Base-by-base conservation (phyloP, 2,113 vertebrate genomes). In the Typhlomys cinereus region DNA sequence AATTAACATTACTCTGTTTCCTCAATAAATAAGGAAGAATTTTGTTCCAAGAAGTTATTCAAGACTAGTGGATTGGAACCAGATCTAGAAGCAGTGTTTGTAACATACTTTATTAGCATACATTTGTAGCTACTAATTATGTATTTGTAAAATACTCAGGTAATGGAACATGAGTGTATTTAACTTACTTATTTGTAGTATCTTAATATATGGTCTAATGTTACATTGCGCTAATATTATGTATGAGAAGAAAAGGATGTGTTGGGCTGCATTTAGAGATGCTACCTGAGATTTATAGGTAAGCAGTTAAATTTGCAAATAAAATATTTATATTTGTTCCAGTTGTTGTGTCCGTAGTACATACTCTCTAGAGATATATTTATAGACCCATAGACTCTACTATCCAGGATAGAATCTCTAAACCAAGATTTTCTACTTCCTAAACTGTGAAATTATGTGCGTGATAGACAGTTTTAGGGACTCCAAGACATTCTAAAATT, bases 151-250 rank as follows among this genome's bases (percentile, higher is more conserved):
- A 62, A 82, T 41, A 83, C 1, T 41, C 54, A 31, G 34, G 3
- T 61, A 82, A 92, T 39, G 41, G 85, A 31, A 91, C 82, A 83
- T 70, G 44, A 83, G 25, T 46, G 4, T 3, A 66, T 93, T 44
- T 80, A n/a, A 96, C 79, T 57, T 54, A 93, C 73, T 84, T 96
- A 78, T 57, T 90, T 23, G 62, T 91, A 92, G 61, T 91, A 66
- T 82, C 90, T 96, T 83, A 88, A 87, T 84, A 85, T 52, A 64
- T 54, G 25, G 87, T 48, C 61, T 48, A 78, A 34, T 62, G 73
- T 62, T 93, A 52, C 14, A 78, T 85, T 92, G 70, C n/a, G 25
- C 85, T 62, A 57, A 92, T 96, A 89, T 95, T 41, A 66, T 20
- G 31, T 46, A 23, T 59, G 3, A 75, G 93, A 90, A 71, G 27